Percentiles rank a stretch among this genome's conserved stretches.
These are phyloP conservation scores for Premnoplex brunnescens DNA, from an alignment of 2,797 vertebrate genomes.

Conservation along the genomic window DNA sequence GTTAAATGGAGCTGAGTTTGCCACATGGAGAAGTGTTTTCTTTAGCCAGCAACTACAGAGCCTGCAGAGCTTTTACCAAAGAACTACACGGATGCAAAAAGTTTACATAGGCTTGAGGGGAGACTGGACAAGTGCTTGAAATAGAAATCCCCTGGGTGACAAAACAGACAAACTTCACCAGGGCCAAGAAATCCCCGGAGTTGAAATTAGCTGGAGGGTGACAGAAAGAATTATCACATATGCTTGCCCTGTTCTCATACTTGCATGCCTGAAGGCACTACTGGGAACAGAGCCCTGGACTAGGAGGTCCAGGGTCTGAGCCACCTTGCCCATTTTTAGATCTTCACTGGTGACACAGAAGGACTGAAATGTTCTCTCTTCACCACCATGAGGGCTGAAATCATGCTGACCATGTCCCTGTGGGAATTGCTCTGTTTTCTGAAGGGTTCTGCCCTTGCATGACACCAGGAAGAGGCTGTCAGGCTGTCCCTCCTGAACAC, in stretches of 20 bases:
- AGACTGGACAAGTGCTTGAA: neutral
- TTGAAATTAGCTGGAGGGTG: neutral
- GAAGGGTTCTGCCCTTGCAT: neutral
- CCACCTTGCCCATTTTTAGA: neutral
- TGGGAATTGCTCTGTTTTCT: neutral
- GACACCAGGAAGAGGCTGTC: neutral
- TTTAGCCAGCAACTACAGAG: neutral
- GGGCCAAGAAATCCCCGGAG: conserved; percentile 2
- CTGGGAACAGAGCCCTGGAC: neutral
- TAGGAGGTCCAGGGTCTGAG: neutral
- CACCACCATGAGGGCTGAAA: neutral
- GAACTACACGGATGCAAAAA: neutral
- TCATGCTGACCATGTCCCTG: neutral
- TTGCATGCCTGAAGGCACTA: neutral
- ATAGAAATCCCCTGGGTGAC: neutral
- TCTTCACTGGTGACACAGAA: neutral
- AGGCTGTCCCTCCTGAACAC: neutral
- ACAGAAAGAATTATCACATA: neutral
- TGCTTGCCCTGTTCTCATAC: neutral
- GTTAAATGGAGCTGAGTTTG: neutral
- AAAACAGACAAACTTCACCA: neutral
- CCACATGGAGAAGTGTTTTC: neutral
- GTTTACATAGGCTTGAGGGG: neutral
- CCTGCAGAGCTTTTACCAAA: neutral
- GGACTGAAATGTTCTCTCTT: neutral